phyloP scores from a whole-genome alignment of 2,888 invertebrate species.

The Chymomyza fuscimana region DNA sequence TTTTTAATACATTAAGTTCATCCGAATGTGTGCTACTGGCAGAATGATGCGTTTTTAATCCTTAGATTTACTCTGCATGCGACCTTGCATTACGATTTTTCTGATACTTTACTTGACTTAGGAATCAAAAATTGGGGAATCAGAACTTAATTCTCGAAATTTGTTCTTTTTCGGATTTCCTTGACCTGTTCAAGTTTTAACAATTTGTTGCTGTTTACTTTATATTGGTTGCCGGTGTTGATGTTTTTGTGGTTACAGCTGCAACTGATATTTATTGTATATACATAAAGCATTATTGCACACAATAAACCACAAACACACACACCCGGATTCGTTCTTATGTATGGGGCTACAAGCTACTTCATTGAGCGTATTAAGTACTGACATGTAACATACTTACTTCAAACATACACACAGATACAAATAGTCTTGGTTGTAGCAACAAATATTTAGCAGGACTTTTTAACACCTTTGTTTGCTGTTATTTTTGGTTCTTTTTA shows the following conservation, averaged over 20 bases:
- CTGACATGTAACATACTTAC: not conserved
- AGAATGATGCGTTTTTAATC: too few relatives aligned
- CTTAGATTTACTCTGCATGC: too few relatives aligned
- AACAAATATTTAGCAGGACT: not conserved
- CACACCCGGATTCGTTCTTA: not conserved
- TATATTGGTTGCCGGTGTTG: conserved; percentile 1
- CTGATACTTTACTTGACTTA: too few relatives aligned
- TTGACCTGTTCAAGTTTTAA: too few relatives aligned
- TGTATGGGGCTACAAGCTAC: not conserved
- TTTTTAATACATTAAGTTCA: not conserved
- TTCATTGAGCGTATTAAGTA: not conserved
- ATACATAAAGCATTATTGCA: not conserved
- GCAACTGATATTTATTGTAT: not conserved
- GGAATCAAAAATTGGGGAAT: too few relatives aligned
- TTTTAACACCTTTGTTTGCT: not conserved
- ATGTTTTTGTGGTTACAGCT: not conserved
- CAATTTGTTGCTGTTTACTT: not conserved
- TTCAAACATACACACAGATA: too few relatives aligned
- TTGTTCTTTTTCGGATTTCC: too few relatives aligned
- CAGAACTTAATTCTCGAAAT: too few relatives aligned
- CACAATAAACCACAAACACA: not conserved
- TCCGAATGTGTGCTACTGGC: too few relatives aligned
- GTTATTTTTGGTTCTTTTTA: not conserved
- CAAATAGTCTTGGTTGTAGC: not conserved
- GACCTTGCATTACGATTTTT: too few relatives aligned